Evolutionary conservation across 2,797 vertebrate species (phyloP), one percentile per base, ranked within the genome.

Genomic region (Poliocrania exsul): DNA sequence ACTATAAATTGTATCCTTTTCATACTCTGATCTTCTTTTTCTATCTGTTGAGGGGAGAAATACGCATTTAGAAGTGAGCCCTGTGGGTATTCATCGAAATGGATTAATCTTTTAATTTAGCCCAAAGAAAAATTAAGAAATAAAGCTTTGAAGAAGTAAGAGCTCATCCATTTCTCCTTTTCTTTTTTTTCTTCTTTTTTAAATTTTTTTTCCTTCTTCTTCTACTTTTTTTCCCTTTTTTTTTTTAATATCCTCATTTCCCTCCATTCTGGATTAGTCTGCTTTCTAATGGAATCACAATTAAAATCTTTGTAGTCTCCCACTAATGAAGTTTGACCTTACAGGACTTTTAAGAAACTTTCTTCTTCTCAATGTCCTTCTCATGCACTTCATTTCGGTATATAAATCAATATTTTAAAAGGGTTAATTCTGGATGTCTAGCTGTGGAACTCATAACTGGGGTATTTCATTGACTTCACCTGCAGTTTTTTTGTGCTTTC

Each of bases 131-230:
- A 92, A 89, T 31, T 73, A 89, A 74, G 72, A 66, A 94, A 86
- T 69, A 75, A 77, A 69, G 50, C 93, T 96, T 93, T 96, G 94
- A 96, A 94, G 87, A 95, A 96, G 46, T 71, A 54, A 85, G 56
- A 90, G 7, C 35, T 86, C 40, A 86, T 85, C 49, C 2, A 2
- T 72, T 86, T 74, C 25, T 50, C 26, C 42, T 58, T 78, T 51
- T 19, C 28, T 23, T 44, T 35, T 46, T 46, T 24, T 26, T 4
- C 21, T 69, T 21, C 2, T 37, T 18, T 26, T 18, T 31, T 18
- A 14, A 31, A 17, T 13, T 5, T 24, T 18, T 28, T 17, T 21
- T 5, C 4, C 13, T 4, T 5, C 6, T 15, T 6, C 6, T 28
- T 26, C 25, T 14, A 51, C 17, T 23, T 7, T 1, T 2, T 5